Evolutionary conservation across 1,140 invertebrate genomes (phyloP).

Genomic region (Ceratina japonica): DNA sequence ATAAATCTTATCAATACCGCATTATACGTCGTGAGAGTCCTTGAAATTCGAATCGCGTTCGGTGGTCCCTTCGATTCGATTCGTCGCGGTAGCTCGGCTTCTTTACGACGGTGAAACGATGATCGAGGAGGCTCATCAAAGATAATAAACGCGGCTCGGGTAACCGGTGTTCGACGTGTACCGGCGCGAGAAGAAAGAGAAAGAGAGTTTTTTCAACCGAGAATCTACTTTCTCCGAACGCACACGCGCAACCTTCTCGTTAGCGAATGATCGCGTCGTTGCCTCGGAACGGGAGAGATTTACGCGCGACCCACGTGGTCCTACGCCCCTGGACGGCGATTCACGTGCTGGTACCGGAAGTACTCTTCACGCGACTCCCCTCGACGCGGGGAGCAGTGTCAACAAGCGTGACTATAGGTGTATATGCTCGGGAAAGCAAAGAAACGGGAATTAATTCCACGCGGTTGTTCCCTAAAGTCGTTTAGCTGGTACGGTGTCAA

Average conservation of each 20-base stretch:
- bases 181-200: constrained; percentile 30
- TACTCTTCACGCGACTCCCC: neutral
- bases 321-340: neutral
- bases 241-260: constrained; percentile 20
- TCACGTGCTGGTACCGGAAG: neutral
- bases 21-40: constrained; percentile 8
- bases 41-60: constrained; percentile 6
- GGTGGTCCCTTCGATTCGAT: neutral
- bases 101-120: constrained; percentile 25
- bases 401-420: neutral
- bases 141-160: constrained; percentile 2
- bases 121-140: constrained; percentile 15
- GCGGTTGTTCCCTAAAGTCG: neutral
- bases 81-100: constrained; percentile 12
- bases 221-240: constrained; percentile 59
- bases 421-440: neutral
- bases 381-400: too few species aligned
- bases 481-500: neutral
- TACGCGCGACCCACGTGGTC: constrained; percentile 23
- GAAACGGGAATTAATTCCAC: constrained; percentile 7
- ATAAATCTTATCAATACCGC: constrained; percentile 1
- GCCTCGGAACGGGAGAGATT: constrained; percentile 22
- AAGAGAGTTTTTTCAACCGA: constrained; percentile 38
- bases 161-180: constrained; percentile 35
- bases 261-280: neutral